These are phyloP conservation scores for Nomada flava DNA, from an alignment of 2,888 invertebrate genomes.

Conservation along the genomic window DNA sequence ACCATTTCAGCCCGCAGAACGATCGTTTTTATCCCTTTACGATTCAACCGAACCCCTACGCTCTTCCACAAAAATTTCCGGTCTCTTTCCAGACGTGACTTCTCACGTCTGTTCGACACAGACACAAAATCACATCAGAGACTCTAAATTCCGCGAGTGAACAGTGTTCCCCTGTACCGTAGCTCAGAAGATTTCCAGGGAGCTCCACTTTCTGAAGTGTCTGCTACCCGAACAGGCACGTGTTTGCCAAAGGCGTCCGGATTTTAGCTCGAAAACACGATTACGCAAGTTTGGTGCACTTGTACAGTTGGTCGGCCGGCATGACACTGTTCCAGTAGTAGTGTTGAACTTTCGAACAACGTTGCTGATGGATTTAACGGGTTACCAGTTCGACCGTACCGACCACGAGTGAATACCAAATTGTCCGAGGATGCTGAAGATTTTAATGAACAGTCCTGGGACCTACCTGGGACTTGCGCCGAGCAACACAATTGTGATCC, in stretches of 20 bases:
- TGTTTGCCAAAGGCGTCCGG: neutral
- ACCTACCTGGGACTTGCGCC: too few species aligned
- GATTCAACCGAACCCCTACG: neutral
- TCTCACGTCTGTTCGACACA: neutral
- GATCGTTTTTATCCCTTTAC: neutral
- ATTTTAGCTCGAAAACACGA: neutral
- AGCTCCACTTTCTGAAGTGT: neutral
- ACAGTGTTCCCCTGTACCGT: too few species aligned
- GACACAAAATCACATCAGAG: neutral
- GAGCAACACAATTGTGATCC: too few species aligned
- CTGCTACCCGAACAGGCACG: slow-evolving; percentile 12
- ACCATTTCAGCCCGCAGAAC: neutral
- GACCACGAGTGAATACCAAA: neutral
- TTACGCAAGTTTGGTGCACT: neutral
- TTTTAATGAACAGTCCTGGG: too few species aligned
- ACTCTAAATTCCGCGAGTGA: neutral
- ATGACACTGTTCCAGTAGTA: neutral
- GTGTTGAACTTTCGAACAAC: neutral
- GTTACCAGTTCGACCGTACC: neutral
- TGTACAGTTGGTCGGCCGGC: neutral
- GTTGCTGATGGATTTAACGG: neutral
- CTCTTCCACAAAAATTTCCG: neutral
- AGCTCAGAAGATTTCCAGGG: too few species aligned
- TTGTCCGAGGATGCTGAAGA: too few species aligned
- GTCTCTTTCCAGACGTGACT: neutral